A percentile compares a stretch with the other conserved stretches of the same genome.
phyloP scores from a whole-genome alignment of 2,888 invertebrate species.

The Zaprionus bogoriensis region DNA sequence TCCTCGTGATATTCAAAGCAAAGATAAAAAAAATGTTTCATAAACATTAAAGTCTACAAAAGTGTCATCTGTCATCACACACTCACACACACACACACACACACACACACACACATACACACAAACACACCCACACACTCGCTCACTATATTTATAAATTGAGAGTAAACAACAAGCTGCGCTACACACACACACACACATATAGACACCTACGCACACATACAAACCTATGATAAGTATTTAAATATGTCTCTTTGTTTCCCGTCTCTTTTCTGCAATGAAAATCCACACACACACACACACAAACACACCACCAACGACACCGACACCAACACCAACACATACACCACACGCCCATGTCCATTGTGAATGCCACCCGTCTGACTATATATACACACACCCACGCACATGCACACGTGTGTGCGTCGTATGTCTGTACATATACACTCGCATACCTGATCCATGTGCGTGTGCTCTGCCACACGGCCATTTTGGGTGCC shows the following conservation, averaged over 20 bases:
- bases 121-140: conserved; percentile 4
- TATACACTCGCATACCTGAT: no score
- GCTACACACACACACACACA: conserved; percentile 36
- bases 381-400: conserved; percentile 8
- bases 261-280: conserved; percentile 31
- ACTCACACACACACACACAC: conserved; percentile 34
- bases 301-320: conserved; percentile 7
- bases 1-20: background rate
- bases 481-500: conserved; percentile 20
- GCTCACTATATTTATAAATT: background rate
- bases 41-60: conserved; percentile 55
- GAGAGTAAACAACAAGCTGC: conserved; percentile 43
- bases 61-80: conserved; percentile 59
- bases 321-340: conserved; percentile 13
- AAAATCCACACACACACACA: conserved; percentile 25
- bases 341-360: conserved; percentile 35
- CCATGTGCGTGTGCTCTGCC: no score
- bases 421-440: conserved; percentile 18
- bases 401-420: conserved; percentile 7
- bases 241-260: conserved; percentile 50
- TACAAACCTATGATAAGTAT: conserved; percentile 16
- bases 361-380: conserved; percentile 36
- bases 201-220: conserved; percentile 17
- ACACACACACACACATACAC: conserved; percentile 19
- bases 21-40: conserved; percentile 28